phyloP scores from a whole-genome alignment of 2,888 invertebrate species.

The Aleiodes alternator region DNA sequence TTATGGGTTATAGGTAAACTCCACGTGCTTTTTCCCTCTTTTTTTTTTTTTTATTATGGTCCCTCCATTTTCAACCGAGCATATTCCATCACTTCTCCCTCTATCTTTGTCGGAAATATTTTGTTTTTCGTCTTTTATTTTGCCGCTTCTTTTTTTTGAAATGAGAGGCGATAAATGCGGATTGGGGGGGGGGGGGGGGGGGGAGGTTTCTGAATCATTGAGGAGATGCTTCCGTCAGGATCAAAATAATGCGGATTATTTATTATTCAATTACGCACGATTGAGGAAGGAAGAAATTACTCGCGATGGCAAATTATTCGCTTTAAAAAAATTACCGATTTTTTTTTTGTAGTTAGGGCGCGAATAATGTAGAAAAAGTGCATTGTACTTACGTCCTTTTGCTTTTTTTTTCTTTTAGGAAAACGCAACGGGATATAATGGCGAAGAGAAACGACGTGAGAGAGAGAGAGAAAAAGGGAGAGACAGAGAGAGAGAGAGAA shows the following conservation, averaged over 20 bases:
- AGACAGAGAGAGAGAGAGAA: conserved; percentile 24
- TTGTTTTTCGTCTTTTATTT: neutral
- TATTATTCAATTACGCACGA: too few relatives aligned
- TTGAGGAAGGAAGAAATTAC: neutral
- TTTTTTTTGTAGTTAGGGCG: neutral
- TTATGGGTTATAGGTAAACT: conserved; percentile 75
- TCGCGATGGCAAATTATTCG: neutral
- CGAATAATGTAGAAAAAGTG: too few relatives aligned
- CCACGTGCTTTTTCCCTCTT: conserved; percentile 58
- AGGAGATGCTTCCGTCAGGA: too few relatives aligned
- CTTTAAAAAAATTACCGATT: neutral
- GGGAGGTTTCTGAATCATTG: too few relatives aligned
- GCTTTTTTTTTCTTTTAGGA: too few relatives aligned
- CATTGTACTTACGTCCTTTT: too few relatives aligned
- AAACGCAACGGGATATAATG: conserved; percentile 18
- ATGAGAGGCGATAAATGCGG: too few relatives aligned
- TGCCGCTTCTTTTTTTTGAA: neutral
- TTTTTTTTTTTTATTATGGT: conserved; percentile 21
- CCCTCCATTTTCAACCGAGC: conserved; percentile 35
- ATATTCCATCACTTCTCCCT: conserved; percentile 34
- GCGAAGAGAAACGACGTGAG: conserved; percentile 21
- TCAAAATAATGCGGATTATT: too few relatives aligned
- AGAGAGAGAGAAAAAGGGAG: neutral
- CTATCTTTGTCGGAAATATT: conserved; percentile 1
- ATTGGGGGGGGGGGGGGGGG: too few relatives aligned